Base-by-base conservation (phyloP, 2,113 vertebrate genomes). In the Semicossyphus pulcher region DNA sequence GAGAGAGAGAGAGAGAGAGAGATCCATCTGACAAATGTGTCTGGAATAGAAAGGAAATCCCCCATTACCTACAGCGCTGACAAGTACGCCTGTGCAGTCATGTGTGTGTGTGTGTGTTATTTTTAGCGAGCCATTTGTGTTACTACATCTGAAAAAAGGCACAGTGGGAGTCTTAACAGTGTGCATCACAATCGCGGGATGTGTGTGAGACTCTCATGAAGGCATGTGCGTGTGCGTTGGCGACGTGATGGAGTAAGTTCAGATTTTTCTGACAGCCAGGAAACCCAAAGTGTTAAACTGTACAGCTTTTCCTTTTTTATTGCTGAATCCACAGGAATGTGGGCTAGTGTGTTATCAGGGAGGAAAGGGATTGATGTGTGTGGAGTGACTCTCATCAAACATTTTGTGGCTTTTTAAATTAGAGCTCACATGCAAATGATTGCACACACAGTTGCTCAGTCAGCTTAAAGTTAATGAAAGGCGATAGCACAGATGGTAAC, bases 101-200 rank as follows among this genome's bases (percentile, higher is more conserved):
- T 59, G 29, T 63, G 63, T 60, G 52, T 75, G 61, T 69, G 31
- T 34, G 51, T 64, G 44, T 67, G 53, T 70, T 53, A 54, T 58
- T 59, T 58, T 57, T 63, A 64, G 61, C 34, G 62, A 73, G 51
- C 62, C 29, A 52, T 82, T 88, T 85, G 83, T 90, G 83, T 85
- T 89, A 82, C 79, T 85, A 85, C 63, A 67, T 79, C 79, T 72
- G 48, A 85, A 88, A 44, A 84, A 79, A 80, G 63, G 52, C 84
- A 64, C 86, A 83, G 86, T 80, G 84, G 88, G 88, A 85, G 89
- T 84, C 75, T 86, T 84, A 87, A 66, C 76, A 75, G 67, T 63
- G 79, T 79, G 69, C 58, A 86, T 87, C 78, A 78, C 84, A 82
- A 71, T 84, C 7, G 8, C 25, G 23, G 67, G 60, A 67, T 79